Base-by-base conservation (phyloP, 2,888 invertebrate genomes). In the Tetragnatha montana region DNA sequence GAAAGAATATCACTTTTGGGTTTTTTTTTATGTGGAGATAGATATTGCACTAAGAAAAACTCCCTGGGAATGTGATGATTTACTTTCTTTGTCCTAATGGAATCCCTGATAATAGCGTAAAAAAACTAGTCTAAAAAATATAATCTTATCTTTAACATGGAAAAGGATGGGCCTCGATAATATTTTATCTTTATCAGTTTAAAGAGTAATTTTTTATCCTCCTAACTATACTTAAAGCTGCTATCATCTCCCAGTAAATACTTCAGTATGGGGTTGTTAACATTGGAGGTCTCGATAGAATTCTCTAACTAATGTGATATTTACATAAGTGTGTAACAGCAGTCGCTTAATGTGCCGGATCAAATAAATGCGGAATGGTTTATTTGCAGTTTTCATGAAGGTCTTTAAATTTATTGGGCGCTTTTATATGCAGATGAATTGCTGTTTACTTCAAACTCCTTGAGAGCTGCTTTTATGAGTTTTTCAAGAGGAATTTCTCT, bases 131-230 rank as follows among this genome's bases (percentile, higher is more conserved):
- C 47, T 35, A 70, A 76, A 74, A 82, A 70, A 76, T 50, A 81
- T 81, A 81, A 81, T 81, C 82, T 76, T 70, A 81, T 76, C 81
- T 71, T 35, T 81, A 87, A 87, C 81, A 87, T 74, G 87, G 75
- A 87, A 87, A 76, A 71, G 87, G 87, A 71, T 75, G 87, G 87
- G 81, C 87, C 12, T 76, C 35, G 76, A 82, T 87, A 87, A 87
- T 87, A 87, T 87, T 87, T 87, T 87, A 87, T 82, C 87, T 87
- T 50, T 71, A 78, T 81, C 35, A 86, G 79, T 79, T 82, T 75
- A 35, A 81, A 71, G 87, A 21, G 50, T 71, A 71, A 69, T 71
- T 87, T 81, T 87, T 87, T 82, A 60, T 80, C 60, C 71, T 74
- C 22, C 71, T 74, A 8, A 60, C 60, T 60, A 60, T 60, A 60